phyloP scores from a whole-genome alignment of 2,113 vertebrate genomes.

The Lepus europaeus region DNA sequence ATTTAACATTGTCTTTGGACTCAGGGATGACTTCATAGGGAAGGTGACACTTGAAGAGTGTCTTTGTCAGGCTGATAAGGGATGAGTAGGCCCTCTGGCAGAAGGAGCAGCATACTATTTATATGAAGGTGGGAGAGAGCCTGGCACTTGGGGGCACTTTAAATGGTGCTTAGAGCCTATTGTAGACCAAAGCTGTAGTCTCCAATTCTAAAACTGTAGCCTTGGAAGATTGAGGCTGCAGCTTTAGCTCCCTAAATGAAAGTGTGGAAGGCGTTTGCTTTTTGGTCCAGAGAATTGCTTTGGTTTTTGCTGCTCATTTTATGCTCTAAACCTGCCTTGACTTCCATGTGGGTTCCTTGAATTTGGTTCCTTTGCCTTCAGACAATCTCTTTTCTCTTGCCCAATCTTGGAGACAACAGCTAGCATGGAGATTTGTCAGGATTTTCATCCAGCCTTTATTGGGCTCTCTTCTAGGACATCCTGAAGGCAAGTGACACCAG shows the following conservation, averaged over 20 bases:
- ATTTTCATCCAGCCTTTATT: neutral
- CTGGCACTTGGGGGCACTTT: neutral
- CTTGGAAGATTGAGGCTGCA: neutral
- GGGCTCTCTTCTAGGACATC: neutral
- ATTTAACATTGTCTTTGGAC: slow-evolving; percentile 33
- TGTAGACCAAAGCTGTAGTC: neutral
- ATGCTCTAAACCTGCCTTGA: neutral
- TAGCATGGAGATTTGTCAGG: neutral
- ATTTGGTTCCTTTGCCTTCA: slow-evolving; percentile 23
- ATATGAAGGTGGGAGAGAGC: neutral
- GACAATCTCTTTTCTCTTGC: neutral
- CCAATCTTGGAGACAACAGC: neutral
- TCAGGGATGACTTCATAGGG: slow-evolving; percentile 42
- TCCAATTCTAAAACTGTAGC: neutral
- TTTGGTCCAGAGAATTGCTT: slow-evolving; percentile 25
- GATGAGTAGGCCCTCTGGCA: neutral
- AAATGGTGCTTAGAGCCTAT: neutral
- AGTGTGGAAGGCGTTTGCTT: neutral
- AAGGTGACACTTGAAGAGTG: neutral
- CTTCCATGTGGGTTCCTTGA: neutral
- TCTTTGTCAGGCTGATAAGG: slow-evolving; percentile 23
- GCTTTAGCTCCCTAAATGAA: neutral
- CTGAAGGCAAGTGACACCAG: neutral
- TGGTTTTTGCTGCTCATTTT: neutral
- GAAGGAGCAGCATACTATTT: neutral